Evolutionary conservation across 2,113 vertebrate genomes (phyloP).

Genomic region (Diphyllodes magnificus): DNA sequence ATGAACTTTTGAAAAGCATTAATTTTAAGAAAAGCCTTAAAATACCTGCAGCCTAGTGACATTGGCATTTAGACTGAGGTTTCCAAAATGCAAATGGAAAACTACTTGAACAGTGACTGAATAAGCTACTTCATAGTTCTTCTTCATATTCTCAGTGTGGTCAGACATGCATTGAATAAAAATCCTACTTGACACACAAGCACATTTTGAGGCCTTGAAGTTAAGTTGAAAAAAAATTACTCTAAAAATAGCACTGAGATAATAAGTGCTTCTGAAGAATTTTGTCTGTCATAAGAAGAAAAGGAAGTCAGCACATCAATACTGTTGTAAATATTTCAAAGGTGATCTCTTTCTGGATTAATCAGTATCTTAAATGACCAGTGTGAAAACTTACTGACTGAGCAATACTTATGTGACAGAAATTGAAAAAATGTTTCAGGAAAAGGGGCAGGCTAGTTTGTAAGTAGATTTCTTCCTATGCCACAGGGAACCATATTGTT

Average conservation of each 20-base stretch:
- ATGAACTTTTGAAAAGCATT: background rate
- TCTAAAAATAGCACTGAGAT: background rate
- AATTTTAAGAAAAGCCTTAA: background rate
- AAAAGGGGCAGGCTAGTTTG: background rate
- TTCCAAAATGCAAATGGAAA: conserved; percentile 8
- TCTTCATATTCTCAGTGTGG: background rate
- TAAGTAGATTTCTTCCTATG: background rate
- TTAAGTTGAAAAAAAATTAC: background rate
- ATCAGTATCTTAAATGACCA: background rate
- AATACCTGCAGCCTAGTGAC: background rate
- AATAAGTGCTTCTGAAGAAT: background rate
- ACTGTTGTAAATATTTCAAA: background rate
- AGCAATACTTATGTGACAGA: background rate
- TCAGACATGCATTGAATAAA: background rate
- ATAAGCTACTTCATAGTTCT: background rate
- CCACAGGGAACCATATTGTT: background rate
- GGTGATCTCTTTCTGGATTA: background rate
- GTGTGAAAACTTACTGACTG: background rate
- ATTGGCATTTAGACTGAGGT: background rate
- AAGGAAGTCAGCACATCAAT: background rate
- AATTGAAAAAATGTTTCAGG: background rate
- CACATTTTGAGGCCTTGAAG: background rate
- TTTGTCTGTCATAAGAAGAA: background rate
- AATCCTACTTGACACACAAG: background rate
- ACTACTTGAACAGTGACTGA: background rate